Base-by-base conservation (phyloP, 1,140 invertebrate species). In the Caenorhabditis tropicalis region DNA sequence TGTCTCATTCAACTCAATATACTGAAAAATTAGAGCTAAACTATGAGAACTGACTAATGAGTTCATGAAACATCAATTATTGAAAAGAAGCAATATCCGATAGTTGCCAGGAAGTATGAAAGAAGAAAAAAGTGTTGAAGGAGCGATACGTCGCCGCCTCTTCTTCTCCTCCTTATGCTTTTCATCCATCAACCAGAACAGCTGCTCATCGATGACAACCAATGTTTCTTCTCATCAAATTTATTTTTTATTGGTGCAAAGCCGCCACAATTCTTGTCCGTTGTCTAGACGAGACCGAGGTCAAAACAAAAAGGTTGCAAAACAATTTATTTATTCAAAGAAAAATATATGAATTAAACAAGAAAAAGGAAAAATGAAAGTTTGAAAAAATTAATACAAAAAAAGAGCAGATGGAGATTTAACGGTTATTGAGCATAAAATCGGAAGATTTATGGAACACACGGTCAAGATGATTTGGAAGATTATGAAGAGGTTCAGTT, bases 151-250 rank as follows among this genome's bases (percentile, higher is more conserved):
- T 27, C 65, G 43, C 65, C 21, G 21, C n/a, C 12, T n/a, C n/a
- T 7, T 1, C 43, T 24, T 9, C 7, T 43, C n/a, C 24, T 15
- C 58, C 43, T 74, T 43, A 65, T 74, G 19, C 65, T 74, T 43
- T 21, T 43, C 65, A 74, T 74, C 27, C 65, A 74, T 74, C 65
- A 74, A 39, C 10, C 21, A 39, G 33, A 46, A 74, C 65, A 74
- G 65, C 65, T 74, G 65, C 65, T 74, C 36, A 3, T 2, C 10
- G 19, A 27, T 43, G 33, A 74, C 21, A 46, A 46, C 36, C 33
- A 74, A 31, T 46, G 65, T 74, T 43, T 65, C 58, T 16, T 36
- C 7, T 33, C 24, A 9, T 70, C 60, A 43, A 74, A 74, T 43
- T 36, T 43, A 74, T 74, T 74, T 43, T 74, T 74, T 74, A 43